Conservation (phyloP, 2,888 invertebrate genomes). For the Gastrophysa polygoni region DNA sequence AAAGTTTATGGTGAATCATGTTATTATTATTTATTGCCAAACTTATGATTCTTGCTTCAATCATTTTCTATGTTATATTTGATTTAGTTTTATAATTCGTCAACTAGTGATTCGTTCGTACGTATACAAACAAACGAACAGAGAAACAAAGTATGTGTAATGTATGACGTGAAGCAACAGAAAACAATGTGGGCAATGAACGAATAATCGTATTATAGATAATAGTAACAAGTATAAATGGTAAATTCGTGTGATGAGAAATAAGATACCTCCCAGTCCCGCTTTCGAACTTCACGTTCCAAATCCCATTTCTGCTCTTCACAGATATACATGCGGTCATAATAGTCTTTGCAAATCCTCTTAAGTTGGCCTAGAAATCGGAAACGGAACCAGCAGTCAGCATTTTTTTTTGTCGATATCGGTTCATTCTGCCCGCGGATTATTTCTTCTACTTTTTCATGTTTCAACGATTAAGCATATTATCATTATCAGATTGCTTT, state of each 20-base stretch:
- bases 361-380: slow-evolving; percentile 80
- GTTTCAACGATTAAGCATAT: too few species aligned
- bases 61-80: not conserved
- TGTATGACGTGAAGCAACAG: slow-evolving; percentile 47
- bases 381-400: slow-evolving; percentile 58
- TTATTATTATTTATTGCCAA: too few species aligned
- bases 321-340: slow-evolving; percentile 95
- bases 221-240: slow-evolving; percentile 11
- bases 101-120: slow-evolving; percentile 9
- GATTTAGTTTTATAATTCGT: slow-evolving; percentile 23
- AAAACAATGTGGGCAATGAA: slow-evolving; percentile 41
- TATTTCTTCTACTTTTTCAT: not conserved
- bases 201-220: not conserved
- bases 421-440: slow-evolving; percentile 21
- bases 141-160: slow-evolving; percentile 16
- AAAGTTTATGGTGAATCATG: too few species aligned
- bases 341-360: slow-evolving; percentile 94
- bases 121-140: not conserved
- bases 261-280: slow-evolving; percentile 95
- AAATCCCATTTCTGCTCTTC: slow-evolving; percentile 99
- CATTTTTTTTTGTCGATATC: slow-evolving; percentile 31
- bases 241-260: slow-evolving; percentile 22
- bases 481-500: too few species aligned
- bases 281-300: slow-evolving; percentile 99
- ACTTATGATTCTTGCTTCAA: too few species aligned